Percentiles rank a stretch among this genome's conserved stretches.
Evolutionary conservation across 2,113 vertebrate genomes (phyloP).

Genomic region (Clarias gariepinus): DNA sequence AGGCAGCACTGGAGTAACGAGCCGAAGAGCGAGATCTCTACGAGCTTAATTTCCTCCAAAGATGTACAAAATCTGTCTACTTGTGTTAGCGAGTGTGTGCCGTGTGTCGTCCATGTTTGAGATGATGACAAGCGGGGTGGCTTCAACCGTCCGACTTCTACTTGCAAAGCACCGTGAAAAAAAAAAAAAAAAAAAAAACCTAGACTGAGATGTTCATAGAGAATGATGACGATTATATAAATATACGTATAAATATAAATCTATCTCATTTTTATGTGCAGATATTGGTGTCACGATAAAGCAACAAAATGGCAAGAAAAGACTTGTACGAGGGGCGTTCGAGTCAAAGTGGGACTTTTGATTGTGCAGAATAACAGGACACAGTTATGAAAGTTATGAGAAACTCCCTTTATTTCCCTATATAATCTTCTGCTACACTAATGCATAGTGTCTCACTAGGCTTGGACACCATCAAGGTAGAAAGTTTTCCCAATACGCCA

Average conservation of each 20-base stretch:
- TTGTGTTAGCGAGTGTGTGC: conserved; percentile 70
- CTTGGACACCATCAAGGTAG: too few relatives aligned
- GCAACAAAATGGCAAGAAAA: conserved; percentile 71
- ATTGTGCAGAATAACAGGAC: too few relatives aligned
- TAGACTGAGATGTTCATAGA: conserved; percentile 78
- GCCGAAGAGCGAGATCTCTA: conserved; percentile 58
- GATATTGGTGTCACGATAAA: conserved; percentile 78
- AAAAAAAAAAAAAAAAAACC: conserved; percentile 55
- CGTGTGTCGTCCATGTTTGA: conserved; percentile 72
- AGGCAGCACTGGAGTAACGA: conserved; percentile 56
- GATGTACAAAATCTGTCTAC: conserved; percentile 78
- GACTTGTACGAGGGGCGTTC: conserved; percentile 58
- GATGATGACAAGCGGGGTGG: conserved; percentile 61
- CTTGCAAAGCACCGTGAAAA: conserved; percentile 61
- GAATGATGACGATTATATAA: conserved; percentile 71
- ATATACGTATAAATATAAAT: conserved; percentile 75
- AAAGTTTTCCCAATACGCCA: too few relatives aligned
- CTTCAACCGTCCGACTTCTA: conserved; percentile 64
- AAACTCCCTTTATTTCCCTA: too few relatives aligned
- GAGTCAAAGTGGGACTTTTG: too few relatives aligned
- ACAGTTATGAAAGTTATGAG: too few relatives aligned
- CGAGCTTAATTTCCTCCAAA: conserved; percentile 65
- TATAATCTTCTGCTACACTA: too few relatives aligned
- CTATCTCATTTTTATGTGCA: conserved; percentile 82
- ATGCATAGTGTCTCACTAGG: too few relatives aligned